A percentile compares a stretch with the other conserved stretches of the same genome.
phyloP scores from a whole-genome alignment of 2,797 vertebrate species.

The Anomalospiza imberbis region DNA sequence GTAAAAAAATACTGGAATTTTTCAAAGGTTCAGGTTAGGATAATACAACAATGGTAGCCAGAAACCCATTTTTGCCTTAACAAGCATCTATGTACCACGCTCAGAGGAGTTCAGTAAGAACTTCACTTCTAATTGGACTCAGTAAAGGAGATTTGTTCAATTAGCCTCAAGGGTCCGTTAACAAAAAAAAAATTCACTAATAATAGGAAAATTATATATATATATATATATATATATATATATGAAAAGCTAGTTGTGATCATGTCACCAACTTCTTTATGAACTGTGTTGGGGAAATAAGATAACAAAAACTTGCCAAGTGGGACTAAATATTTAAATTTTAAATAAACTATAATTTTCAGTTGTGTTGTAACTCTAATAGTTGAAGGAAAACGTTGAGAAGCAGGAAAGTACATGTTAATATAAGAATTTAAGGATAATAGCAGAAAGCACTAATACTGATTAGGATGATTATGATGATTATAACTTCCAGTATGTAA shows the following conservation, averaged over 20 bases:
- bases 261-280: background rate
- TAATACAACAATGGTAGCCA: background rate
- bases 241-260: background rate
- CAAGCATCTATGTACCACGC: fast-evolving
- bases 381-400: background rate
- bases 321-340: background rate
- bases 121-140: background rate
- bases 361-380: background rate
- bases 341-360: constrained; percentile 16
- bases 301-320: background rate
- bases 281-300: background rate
- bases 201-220: background rate
- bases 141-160: background rate
- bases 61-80: background rate
- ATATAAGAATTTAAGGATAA: constrained; percentile 6
- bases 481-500: constrained; percentile 23
- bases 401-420: constrained; percentile 1
- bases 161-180: background rate
- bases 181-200: background rate
- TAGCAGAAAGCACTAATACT: constrained; percentile 25
- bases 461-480: constrained; percentile 28
- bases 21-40: background rate
- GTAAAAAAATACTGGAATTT: background rate
- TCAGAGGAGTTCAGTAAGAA: background rate
- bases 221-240: background rate